phyloP scores from a whole-genome alignment of 2,888 invertebrate genomes.

The Acanthopleura granulata region DNA sequence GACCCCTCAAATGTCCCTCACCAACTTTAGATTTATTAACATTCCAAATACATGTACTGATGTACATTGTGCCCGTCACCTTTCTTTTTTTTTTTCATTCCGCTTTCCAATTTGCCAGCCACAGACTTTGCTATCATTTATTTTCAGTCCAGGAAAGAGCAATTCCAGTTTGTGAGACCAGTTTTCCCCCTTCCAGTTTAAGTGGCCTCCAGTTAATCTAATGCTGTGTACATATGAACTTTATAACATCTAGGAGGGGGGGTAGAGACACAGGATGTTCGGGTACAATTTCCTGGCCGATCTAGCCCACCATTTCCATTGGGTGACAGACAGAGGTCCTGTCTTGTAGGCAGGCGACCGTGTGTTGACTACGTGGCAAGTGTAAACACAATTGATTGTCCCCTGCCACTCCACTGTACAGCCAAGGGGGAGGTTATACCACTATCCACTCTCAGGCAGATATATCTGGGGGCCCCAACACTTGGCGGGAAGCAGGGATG shows the following conservation, averaged over 20 bases:
- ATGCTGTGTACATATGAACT: slow-evolving; percentile 7
- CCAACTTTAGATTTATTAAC: neutral
- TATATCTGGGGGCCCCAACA: too few species aligned
- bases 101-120: neutral
- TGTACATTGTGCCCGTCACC: neutral
- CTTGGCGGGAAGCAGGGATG: too few species aligned
- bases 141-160: neutral
- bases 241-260: neutral
- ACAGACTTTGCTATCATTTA: neutral
- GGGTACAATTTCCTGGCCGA: neutral
- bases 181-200: neutral
- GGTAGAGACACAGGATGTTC: neutral
- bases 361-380: too few species aligned
- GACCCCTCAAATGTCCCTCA: neutral
- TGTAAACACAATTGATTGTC: too few species aligned
- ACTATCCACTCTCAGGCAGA: too few species aligned
- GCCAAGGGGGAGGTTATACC: too few species aligned
- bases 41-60: neutral
- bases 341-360: too few species aligned
- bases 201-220: slow-evolving; percentile 9
- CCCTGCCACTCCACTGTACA: too few species aligned
- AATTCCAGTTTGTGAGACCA: too few species aligned
- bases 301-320: too few species aligned
- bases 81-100: too few species aligned
- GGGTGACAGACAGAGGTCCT: too few species aligned